phyloP scores from a whole-genome alignment of 2,113 vertebrate species.

The Scomber scombrus region DNA sequence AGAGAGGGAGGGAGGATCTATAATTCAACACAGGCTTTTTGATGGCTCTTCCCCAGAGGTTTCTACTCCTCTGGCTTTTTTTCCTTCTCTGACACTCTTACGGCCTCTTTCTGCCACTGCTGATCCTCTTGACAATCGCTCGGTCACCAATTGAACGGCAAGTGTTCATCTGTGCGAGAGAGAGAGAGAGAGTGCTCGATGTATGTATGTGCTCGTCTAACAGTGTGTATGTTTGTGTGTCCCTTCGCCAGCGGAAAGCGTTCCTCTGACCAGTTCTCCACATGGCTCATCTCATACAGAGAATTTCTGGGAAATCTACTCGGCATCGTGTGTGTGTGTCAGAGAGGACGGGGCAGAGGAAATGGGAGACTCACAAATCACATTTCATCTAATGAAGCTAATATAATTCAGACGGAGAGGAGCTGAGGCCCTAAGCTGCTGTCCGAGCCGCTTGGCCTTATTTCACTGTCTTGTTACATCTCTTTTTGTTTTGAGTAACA shows the following conservation, averaged over 20 bases:
- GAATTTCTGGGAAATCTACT: constrained; percentile 53
- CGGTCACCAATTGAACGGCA: constrained; percentile 11
- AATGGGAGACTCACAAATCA: constrained; percentile 59
- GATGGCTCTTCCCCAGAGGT: constrained; percentile 43
- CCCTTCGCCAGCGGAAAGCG: background rate
- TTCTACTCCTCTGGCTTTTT: constrained; percentile 16
- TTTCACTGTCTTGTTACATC: constrained; percentile 10
- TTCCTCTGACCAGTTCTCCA: constrained; percentile 20
- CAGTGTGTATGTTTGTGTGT: background rate
- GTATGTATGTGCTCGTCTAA: background rate
- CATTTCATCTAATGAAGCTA: constrained; percentile 68
- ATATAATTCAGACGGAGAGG: constrained; percentile 52
- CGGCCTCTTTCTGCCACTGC: constrained; percentile 13
- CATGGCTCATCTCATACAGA: constrained; percentile 23
- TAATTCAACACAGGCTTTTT: constrained; percentile 67
- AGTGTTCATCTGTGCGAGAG: constrained; percentile 7
- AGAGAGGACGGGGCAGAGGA: constrained; percentile 30
- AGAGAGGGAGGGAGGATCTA: constrained; percentile 24
- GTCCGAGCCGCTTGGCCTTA: constrained; percentile 15
- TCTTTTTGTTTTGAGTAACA: background rate
- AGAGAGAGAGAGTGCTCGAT: background rate
- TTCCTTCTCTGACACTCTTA: constrained; percentile 43
- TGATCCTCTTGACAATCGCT: constrained; percentile 35
- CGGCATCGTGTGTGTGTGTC: background rate
- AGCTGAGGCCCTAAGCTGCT: constrained; percentile 13